Evolutionary conservation across 2,797 vertebrate genomes (phyloP).

Genomic region (Acrossocheilus fasciatus): DNA sequence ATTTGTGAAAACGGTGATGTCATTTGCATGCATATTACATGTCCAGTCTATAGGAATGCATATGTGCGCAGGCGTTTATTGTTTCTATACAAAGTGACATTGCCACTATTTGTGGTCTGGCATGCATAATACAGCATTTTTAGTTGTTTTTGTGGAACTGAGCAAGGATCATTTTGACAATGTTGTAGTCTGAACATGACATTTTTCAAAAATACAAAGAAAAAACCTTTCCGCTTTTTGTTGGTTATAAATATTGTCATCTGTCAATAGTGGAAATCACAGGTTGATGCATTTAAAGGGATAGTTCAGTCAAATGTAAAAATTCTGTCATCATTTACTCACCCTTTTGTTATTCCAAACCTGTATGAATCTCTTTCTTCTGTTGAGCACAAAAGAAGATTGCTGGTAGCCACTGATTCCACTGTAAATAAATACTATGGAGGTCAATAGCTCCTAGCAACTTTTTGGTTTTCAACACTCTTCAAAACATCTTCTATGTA

Average conservation of each 20-base stretch:
- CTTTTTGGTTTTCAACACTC: not conserved
- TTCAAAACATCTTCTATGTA: not conserved
- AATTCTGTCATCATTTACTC: not conserved
- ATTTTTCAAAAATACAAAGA: no score
- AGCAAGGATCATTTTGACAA: no score
- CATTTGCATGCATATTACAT: not conserved
- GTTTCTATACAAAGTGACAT: no score
- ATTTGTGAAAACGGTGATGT: not conserved
- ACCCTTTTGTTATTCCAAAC: not conserved
- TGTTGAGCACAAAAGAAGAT: not conserved
- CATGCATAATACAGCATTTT: no score
- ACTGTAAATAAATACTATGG: not conserved
- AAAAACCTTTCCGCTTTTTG: no score
- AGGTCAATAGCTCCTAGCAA: not conserved
- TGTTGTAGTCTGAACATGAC: no score
- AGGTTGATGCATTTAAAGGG: not conserved
- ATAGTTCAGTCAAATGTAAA: not conserved
- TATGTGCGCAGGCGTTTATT: not conserved
- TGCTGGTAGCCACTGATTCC: not conserved
- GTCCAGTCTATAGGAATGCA: not conserved
- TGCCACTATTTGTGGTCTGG: no score
- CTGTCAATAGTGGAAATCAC: not conserved
- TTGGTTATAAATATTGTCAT: not conserved
- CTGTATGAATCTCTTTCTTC: not conserved
- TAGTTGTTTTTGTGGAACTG: no score